Evolutionary conservation across 2,797 vertebrate genomes (phyloP).

Genomic region (Acanthurus leucopareius): DNA sequence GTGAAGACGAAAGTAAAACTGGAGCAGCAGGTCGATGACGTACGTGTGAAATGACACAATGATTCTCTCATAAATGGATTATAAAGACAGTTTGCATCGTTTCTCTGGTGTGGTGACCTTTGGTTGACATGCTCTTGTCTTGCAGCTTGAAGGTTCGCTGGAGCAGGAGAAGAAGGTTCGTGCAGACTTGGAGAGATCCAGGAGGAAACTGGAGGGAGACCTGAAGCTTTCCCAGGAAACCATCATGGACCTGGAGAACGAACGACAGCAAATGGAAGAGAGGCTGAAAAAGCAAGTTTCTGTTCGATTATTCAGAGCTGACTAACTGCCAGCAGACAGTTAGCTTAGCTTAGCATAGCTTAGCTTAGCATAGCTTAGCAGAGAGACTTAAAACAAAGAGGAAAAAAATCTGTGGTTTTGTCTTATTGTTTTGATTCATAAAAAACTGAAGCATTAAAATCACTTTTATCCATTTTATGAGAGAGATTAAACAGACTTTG

Average conservation of each 20-base stretch:
- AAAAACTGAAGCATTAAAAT: too few species aligned
- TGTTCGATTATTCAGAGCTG: not conserved
- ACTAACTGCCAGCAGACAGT: too few species aligned
- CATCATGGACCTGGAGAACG: slow-evolving; percentile 86
- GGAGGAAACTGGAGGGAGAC: slow-evolving; percentile 90
- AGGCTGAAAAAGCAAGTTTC: slow-evolving; percentile 86
- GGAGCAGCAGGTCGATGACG: slow-evolving; percentile 90
- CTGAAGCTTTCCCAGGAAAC: slow-evolving; percentile 89
- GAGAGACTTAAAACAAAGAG: too few species aligned
- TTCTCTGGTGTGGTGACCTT: too few species aligned
- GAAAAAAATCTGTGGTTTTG: too few species aligned
- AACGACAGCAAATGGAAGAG: slow-evolving; percentile 88
- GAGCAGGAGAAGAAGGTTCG: slow-evolving; percentile 90
- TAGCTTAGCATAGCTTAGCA: too few species aligned
- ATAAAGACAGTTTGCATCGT: not conserved
- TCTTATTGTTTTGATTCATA: too few species aligned
- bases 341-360: too few species aligned
- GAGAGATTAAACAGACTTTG: too few species aligned
- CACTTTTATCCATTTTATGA: too few species aligned
- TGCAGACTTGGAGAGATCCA: slow-evolving; percentile 87
- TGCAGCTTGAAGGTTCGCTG: slow-evolving; percentile 86
- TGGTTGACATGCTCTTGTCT: too few species aligned
- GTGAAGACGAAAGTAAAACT: slow-evolving; percentile 89
- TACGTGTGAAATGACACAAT: slow-evolving; percentile 52
- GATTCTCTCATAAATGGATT: too few species aligned